Conservation (phyloP, 2,888 invertebrate genomes). For the Tinea pellionella region DNA sequence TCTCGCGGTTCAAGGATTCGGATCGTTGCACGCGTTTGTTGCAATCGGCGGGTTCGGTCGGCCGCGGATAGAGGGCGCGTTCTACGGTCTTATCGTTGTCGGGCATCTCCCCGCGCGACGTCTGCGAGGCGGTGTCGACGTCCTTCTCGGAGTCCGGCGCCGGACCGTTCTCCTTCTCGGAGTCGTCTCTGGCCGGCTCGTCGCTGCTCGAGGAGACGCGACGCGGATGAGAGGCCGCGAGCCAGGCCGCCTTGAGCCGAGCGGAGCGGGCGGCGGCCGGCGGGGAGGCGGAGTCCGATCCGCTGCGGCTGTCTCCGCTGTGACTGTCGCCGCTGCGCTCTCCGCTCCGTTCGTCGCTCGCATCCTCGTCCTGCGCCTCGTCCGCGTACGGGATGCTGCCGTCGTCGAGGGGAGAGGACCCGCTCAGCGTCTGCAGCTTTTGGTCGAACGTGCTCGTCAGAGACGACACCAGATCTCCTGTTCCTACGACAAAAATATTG, state of each 20-base stretch:
- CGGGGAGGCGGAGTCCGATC: conserved; percentile 21
- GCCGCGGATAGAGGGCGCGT: conserved; percentile 22
- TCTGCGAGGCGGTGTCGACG: conserved; percentile 78
- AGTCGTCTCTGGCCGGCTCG: conserved; percentile 48
- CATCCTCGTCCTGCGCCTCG: conserved; percentile 71
- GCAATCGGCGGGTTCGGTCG: conserved; percentile 26
- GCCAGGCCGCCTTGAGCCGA: conserved; percentile 58
- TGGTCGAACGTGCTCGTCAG: conserved; percentile 88
- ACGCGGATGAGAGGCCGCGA: conserved; percentile 50
- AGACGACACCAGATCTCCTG: conserved; percentile 83
- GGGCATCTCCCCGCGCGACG: conserved; percentile 38
- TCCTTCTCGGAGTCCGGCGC: conserved; percentile 78
- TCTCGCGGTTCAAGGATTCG: conserved; percentile 14
- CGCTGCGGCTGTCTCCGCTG: conserved; percentile 21
- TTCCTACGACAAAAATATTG: conserved; percentile 70
- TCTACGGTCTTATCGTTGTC: conserved; percentile 46
- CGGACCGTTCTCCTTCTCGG: conserved; percentile 41
- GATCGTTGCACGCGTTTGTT: conserved; percentile 28
- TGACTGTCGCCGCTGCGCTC: conserved; percentile 31
- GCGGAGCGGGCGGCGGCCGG: conserved; percentile 36
- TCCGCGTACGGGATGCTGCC: conserved; percentile 80
- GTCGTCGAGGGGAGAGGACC: conserved; percentile 73
- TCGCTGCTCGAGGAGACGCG: conserved; percentile 48
- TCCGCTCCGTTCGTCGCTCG: conserved; percentile 29
- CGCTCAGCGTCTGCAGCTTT: conserved; percentile 80